Evolutionary conservation across 2,888 invertebrate genomes (phyloP).

Genomic region (Himalopsyche japonica): DNA sequence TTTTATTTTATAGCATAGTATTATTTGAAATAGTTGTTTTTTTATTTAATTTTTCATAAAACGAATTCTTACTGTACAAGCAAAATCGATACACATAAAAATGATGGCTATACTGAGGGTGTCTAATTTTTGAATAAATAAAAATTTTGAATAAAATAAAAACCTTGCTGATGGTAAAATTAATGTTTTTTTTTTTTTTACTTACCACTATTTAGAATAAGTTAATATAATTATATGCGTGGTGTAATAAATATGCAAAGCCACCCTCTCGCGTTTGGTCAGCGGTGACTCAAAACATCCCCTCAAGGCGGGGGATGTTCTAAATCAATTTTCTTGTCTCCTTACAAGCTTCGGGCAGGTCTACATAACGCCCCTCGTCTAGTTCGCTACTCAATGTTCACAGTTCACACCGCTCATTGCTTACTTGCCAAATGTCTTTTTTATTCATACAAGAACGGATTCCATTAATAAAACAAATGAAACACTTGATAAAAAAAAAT

Average conservation of each 20-base stretch:
- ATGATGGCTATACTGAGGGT: too few species aligned
- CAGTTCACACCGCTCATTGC: background rate
- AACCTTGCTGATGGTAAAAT: too few species aligned
- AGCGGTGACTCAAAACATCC: conserved; percentile 6
- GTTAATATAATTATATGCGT: background rate
- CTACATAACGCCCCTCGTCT: background rate
- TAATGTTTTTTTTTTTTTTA: too few species aligned
- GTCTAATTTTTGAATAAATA: too few species aligned
- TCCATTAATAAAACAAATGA: background rate
- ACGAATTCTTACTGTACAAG: too few species aligned
- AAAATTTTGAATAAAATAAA: too few species aligned
- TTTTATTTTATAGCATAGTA: too few species aligned
- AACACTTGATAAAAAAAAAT: too few species aligned
- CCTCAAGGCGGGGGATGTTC: conserved; percentile 10
- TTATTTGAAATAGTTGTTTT: too few species aligned
- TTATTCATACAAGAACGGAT: background rate
- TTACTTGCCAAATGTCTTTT: background rate
- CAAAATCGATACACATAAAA: too few species aligned
- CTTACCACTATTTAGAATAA: background rate
- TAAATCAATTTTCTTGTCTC: conserved; percentile 24
- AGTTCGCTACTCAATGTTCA: background rate
- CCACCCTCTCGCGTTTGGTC: background rate
- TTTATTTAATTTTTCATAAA: too few species aligned
- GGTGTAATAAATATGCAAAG: background rate
- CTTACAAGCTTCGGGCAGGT: conserved; percentile 2